Evolutionary conservation across 1,140 invertebrate species (phyloP).

Genomic region (Stegodyphus dumicola): DNA sequence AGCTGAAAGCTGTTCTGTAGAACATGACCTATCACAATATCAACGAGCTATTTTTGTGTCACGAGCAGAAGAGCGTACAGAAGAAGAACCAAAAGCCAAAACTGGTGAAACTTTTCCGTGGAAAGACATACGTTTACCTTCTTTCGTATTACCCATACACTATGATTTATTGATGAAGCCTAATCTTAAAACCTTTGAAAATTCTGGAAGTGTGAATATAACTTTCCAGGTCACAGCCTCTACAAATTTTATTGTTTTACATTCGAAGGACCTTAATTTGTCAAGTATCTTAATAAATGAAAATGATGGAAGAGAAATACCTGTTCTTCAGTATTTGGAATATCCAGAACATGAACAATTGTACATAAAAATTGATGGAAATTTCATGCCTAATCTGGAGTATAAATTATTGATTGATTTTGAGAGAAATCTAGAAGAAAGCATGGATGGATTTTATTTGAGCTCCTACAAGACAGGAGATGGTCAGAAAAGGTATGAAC

Average conservation of each 20-base stretch:
- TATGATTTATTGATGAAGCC: slow-evolving; percentile 94
- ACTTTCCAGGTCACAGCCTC: slow-evolving; percentile 77
- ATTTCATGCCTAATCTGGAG: slow-evolving; percentile 76
- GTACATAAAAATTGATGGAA: slow-evolving; percentile 83
- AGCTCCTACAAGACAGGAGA: slow-evolving; percentile 82
- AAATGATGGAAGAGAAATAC: slow-evolving; percentile 59
- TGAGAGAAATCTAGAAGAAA: slow-evolving; percentile 80
- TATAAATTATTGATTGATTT: slow-evolving; percentile 88
- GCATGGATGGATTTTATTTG: slow-evolving; percentile 92
- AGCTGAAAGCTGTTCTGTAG: slow-evolving; percentile 65
- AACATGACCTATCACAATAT: not conserved
- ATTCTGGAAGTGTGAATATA: slow-evolving; percentile 76
- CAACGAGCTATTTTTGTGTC: not conserved
- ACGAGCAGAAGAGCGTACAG: not conserved
- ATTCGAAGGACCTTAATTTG: slow-evolving; percentile 89
- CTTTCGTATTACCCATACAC: slow-evolving; percentile 80
- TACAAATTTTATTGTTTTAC: slow-evolving; percentile 89
- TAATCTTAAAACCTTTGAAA: slow-evolving; percentile 88
- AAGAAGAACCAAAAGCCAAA: slow-evolving; percentile 70
- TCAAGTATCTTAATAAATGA: slow-evolving; percentile 74
- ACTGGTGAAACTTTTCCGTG: slow-evolving; percentile 84
- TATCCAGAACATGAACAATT: slow-evolving; percentile 85
- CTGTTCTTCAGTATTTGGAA: slow-evolving; percentile 80
- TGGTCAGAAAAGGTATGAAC: slow-evolving; percentile 80
- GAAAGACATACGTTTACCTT: slow-evolving; percentile 86